Evolutionary conservation across 1,140 invertebrate genomes (phyloP).

Genomic region (Drosophila triauraria): DNA sequence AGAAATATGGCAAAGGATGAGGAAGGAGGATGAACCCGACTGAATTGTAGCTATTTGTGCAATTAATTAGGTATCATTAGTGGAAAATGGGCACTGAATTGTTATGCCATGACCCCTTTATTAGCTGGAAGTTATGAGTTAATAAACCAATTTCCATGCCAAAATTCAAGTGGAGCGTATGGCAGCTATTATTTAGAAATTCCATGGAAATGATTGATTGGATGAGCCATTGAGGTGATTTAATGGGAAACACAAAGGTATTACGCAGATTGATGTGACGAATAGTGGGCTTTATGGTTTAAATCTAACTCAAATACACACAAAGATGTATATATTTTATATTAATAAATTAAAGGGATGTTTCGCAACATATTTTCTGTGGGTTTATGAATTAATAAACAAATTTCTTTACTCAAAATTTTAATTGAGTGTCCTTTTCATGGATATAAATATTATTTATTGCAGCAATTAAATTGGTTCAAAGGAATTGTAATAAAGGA

Average conservation of each 20-base stretch:
- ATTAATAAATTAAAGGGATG: too few relatives aligned
- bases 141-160: slow-evolving; percentile 45
- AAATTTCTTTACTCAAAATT: too few relatives aligned
- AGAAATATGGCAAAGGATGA: not conserved
- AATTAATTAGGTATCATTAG: slow-evolving; percentile 60
- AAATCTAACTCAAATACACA: not conserved
- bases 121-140: slow-evolving; percentile 30
- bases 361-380: too few relatives aligned
- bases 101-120: slow-evolving; percentile 34
- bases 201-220: slow-evolving; percentile 13
- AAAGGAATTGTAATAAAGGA: not conserved
- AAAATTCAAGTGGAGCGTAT: slow-evolving; percentile 9
- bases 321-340: too few relatives aligned
- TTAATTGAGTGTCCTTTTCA: too few relatives aligned
- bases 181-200: slow-evolving; percentile 15
- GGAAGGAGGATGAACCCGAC: not conserved
- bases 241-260: not conserved
- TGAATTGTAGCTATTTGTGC: slow-evolving; percentile 37
- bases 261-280: not conserved
- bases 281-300: not conserved
- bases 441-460: too few relatives aligned
- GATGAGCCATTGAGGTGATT: not conserved
- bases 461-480: too few relatives aligned
- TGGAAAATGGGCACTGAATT: slow-evolving; percentile 45
- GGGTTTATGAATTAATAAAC: too few relatives aligned